Base-by-base conservation (phyloP, 2,888 invertebrate species). In the Agapostemon virescens region DNA sequence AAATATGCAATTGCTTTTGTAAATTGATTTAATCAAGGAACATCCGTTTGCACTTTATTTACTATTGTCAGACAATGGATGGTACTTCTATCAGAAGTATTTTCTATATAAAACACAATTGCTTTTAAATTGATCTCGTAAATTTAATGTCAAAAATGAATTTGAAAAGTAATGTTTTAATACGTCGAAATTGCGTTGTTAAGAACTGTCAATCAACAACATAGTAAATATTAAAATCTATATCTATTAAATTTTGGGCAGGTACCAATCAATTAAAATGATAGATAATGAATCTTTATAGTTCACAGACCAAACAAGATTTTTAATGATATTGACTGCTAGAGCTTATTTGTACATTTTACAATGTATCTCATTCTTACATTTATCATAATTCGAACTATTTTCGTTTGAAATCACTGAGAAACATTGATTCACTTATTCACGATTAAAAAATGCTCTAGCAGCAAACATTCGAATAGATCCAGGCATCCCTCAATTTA, bases 171-270 rank as follows among this genome's bases (percentile, higher is more conserved):
- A 68, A 68, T 49, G 38, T 69, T 17, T 68, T 55, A 30, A 81
- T 58, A 30, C 52, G 33, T 49, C 15, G 42, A 63, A 69, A 64
- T 71, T 63, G 38, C 20, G 69, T 75, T 72, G 69, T 70, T 67
- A 69, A 80, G 45, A 76, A 76, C 52, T 72, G 69, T 58, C 63
- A 55, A 30, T 30, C 55, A 55, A 30, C 52, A 33, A 63, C n/a
- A 73, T 70, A 67, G 45, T 68, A 80, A 52, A 52, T 80, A 67
- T 38, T 80, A 82, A 63, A 81, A 75, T 76, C 40, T 77, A 73
- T 70, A 79, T 74, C 74, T 74, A 82, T 80, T 52, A 55, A 81
- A 82, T 13, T 77, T 81, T 80, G 82, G 82, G 82, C 82, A 76
- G 82, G 82, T 77, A 82, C 82, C 82, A 80, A 82, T 70, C 67